Conservation (phyloP, 1,140 invertebrate species). For the Drosophila novamexicana region DNA sequence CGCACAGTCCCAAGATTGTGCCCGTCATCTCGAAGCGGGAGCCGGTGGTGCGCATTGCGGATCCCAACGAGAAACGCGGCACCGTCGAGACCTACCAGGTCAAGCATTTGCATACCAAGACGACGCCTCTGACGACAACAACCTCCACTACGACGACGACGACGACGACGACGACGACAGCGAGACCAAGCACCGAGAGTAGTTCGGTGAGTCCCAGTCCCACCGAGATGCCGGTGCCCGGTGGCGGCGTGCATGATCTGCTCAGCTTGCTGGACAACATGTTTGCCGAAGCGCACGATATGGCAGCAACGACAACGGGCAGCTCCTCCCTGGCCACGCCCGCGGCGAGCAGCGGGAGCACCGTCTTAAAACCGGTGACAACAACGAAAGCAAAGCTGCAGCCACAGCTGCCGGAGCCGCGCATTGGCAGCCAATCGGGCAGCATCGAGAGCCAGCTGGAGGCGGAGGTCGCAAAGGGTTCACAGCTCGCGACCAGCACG, state of each 20-base stretch:
- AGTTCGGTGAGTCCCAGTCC: slow-evolving; percentile 2
- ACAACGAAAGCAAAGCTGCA: slow-evolving; percentile 49
- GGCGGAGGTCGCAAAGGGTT: slow-evolving; percentile 36
- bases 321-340: slow-evolving; percentile 2
- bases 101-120: slow-evolving; percentile 81
- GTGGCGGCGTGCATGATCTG: slow-evolving; percentile 71
- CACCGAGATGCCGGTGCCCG: slow-evolving; percentile 22
- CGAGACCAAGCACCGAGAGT: neutral
- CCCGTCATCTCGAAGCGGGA: slow-evolving; percentile 77
- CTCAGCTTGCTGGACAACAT: slow-evolving; percentile 79
- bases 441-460: slow-evolving; percentile 54
- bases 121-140: slow-evolving; percentile 55
- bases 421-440: slow-evolving; percentile 59
- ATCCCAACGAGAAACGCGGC: slow-evolving; percentile 75
- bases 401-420: slow-evolving; percentile 68
- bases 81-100: slow-evolving; percentile 76
- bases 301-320: slow-evolving; percentile 30
- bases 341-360: slow-evolving; percentile 39
- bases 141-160: slow-evolving; percentile 32
- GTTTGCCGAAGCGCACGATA: slow-evolving; percentile 69
- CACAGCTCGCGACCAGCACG: slow-evolving; percentile 57
- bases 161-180: slow-evolving; percentile 6
- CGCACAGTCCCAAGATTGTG: slow-evolving; percentile 82
- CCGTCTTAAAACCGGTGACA: slow-evolving; percentile 59
- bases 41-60: slow-evolving; percentile 71